phyloP scores from a whole-genome alignment of 2,888 invertebrate genomes.

The Cosmia pyralina region DNA sequence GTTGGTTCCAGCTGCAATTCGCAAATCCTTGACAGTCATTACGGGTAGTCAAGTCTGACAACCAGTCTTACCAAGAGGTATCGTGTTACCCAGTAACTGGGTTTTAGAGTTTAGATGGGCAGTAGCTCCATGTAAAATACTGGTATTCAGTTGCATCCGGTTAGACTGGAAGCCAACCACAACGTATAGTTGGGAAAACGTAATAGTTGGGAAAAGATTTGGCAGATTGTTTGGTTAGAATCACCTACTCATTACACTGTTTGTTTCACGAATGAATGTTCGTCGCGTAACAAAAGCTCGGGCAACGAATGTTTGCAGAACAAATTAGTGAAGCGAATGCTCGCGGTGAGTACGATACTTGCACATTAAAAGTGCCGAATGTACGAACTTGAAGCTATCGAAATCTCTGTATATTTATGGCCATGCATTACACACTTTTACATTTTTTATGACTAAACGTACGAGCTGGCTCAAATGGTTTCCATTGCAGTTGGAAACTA shows the following conservation, averaged over 20 bases:
- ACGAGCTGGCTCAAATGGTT: slow-evolving; percentile 35
- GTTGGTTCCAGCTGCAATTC: no score
- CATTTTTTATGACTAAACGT: slow-evolving; percentile 49
- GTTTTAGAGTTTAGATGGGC: no score
- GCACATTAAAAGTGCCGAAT: not conserved
- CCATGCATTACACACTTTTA: slow-evolving; percentile 24
- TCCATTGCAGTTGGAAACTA: slow-evolving; percentile 56
- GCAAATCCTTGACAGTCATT: no score
- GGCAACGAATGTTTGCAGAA: not conserved
- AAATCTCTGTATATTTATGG: slow-evolving; percentile 24
- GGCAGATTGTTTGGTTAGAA: not conserved
- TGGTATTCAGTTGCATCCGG: no score
- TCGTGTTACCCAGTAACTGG: no score
- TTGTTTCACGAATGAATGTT: not conserved
- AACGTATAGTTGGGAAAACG: no score
- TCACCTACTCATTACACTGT: not conserved
- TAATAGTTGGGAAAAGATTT: no score
- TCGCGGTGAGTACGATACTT: not conserved
- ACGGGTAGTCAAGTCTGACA: no score
- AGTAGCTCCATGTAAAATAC: no score
- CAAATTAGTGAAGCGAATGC: not conserved
- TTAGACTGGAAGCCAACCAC: no score
- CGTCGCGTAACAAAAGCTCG: not conserved
- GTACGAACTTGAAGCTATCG: not conserved
- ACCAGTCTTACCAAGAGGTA: no score